Conservation (phyloP, 2,113 vertebrate species). For the Microtus richardsoni region DNA sequence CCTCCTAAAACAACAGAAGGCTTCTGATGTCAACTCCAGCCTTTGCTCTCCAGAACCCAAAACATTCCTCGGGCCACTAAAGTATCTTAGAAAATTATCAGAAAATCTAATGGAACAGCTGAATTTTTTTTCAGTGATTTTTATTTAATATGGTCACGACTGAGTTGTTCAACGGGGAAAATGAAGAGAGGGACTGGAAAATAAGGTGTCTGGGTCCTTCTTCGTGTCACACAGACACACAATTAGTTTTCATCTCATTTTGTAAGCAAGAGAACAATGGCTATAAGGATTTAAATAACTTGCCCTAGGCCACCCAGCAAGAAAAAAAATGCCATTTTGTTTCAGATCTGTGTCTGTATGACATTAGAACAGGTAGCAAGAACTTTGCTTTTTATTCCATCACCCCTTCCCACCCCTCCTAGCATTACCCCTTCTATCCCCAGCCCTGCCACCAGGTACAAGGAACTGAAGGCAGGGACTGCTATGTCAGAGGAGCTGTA, state of each 20-base stretch:
- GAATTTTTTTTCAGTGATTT: neutral
- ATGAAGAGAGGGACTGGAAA: neutral
- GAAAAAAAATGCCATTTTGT: neutral
- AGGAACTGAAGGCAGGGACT: no score
- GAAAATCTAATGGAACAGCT: neutral
- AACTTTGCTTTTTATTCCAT: neutral
- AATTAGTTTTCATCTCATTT: neutral
- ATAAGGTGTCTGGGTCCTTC: neutral
- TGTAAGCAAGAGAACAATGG: neutral
- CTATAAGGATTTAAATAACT: slow-evolving; percentile 23
- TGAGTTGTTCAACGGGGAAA: neutral
- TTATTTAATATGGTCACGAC: neutral
- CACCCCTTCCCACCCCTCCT: neutral
- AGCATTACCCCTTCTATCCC: neutral
- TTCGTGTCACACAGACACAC: neutral
- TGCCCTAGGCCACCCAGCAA: neutral
- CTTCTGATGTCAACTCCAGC: neutral
- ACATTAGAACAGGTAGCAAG: neutral
- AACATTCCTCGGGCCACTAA: neutral
- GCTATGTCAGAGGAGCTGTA: neutral
- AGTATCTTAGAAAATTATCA: neutral
- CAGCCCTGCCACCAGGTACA: neutral
- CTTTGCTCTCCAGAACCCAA: neutral
- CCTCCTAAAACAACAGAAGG: slow-evolving; percentile 30
- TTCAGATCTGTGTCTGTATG: neutral